Conservation (phyloP, 2,113 vertebrate species). For the Myiozetetes cayanensis region DNA sequence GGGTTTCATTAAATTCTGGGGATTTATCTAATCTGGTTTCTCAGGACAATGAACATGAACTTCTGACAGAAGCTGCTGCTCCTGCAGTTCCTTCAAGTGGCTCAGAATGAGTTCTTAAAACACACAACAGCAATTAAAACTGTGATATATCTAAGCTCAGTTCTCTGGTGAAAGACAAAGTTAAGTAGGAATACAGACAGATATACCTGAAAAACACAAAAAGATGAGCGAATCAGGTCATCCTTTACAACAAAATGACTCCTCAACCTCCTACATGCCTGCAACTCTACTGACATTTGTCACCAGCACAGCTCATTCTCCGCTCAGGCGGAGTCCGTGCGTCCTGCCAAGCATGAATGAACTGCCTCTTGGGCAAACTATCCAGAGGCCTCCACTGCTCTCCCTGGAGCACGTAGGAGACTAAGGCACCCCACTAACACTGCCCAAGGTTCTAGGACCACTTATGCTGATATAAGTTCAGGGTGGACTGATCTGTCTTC, state of each 20-base stretch:
- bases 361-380: not conserved
- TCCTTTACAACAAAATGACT: not conserved
- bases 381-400: not conserved
- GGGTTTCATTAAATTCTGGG: not conserved
- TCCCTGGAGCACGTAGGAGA: fast-evolving
- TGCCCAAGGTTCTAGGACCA: not conserved
- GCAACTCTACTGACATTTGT: not conserved
- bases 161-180: not conserved
- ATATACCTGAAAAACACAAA: not conserved
- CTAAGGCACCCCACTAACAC: not conserved
- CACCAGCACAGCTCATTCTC: not conserved
- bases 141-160: not conserved
- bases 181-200: not conserved
- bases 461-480: not conserved
- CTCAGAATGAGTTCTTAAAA: not conserved
- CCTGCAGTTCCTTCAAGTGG: not conserved
- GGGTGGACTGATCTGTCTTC: not conserved
- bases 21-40: not conserved
- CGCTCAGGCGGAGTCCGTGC: fast-evolving
- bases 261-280: not conserved
- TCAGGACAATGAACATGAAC: not conserved
- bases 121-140: not conserved
- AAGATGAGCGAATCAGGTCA: not conserved
- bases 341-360: not conserved
- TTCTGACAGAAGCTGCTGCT: not conserved